Percentiles rank a stretch among this genome's conserved stretches.
These are phyloP conservation scores for Drosophila miranda DNA, from an alignment of 1,140 invertebrate genomes.

Conservation along the genomic window DNA sequence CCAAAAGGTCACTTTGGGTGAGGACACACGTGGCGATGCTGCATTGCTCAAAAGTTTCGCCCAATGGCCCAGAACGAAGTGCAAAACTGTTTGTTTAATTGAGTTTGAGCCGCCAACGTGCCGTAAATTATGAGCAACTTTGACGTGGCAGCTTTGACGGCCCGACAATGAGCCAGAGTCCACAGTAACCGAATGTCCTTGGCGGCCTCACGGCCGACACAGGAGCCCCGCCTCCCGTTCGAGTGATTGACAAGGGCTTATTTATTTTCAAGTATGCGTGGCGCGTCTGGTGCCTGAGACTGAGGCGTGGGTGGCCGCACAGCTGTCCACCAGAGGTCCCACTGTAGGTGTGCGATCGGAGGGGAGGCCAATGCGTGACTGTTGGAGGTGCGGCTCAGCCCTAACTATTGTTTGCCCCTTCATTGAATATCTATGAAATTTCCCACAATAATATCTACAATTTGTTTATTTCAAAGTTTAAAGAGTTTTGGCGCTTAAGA, in stretches of 20 bases:
- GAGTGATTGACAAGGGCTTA: constrained; percentile 54
- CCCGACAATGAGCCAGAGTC: constrained; percentile 83
- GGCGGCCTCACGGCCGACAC: constrained; percentile 39
- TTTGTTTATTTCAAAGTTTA: constrained; percentile 13
- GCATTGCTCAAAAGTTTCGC: constrained; percentile 42
- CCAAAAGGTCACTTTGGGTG: constrained; percentile 57
- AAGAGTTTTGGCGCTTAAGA: background rate
- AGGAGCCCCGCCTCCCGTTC: constrained; percentile 20
- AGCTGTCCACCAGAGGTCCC: constrained; percentile 21
- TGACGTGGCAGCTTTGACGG: constrained; percentile 82
- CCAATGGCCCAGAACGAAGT: constrained; percentile 6
- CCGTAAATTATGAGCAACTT: constrained; percentile 73
- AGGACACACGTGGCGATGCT: constrained; percentile 25
- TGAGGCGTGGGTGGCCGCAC: constrained; percentile 23
- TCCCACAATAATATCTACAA: constrained; percentile 15
- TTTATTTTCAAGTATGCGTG: constrained; percentile 43
- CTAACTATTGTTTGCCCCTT: constrained; percentile 20
- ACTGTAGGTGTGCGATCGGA: background rate
- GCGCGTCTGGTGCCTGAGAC: constrained; percentile 8
- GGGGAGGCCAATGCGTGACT: constrained; percentile 28
- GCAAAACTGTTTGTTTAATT: constrained; percentile 69
- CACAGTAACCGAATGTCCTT: constrained; percentile 33
- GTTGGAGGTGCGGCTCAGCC: constrained; percentile 27
- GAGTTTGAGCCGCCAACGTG: constrained; percentile 43
- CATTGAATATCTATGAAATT: constrained; percentile 35